Base-by-base conservation (phyloP, 2,888 invertebrate species). In the Margaritifera margaritifera region DNA sequence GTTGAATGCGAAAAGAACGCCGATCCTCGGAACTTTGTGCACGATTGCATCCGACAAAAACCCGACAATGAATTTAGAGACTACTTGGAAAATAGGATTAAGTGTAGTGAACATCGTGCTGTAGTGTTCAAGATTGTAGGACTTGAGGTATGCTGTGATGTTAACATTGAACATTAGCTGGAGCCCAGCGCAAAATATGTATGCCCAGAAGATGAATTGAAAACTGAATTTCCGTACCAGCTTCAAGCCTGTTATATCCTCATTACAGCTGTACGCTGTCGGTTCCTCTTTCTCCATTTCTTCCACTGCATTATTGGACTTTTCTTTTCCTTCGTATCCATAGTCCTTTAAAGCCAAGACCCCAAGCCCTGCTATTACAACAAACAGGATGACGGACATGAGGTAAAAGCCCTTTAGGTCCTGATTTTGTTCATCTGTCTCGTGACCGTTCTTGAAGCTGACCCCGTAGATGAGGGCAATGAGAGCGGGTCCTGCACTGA, bases 151-250 rank as follows among this genome's bases (percentile, higher is more conserved):
- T 2, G 78, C 75, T 15, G 78, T 77, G 20, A 80, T 75, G 62
- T 81, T 82, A 57, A 72, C 77, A 54, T 78, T 77, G 56, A 75
- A 81, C 72, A 80, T 80, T 3, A 81, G 72, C 67, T 82, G 81
- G 4, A 82, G 65, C 19, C 80, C 75, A 18, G 81, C 78, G 60
- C 79, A 81, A 50, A 80, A 71, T 50, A 79, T 75, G 58, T 74
- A 81, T 4, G 77, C 62, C 81, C 81, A 81, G 24, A 74, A 57
- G 27, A 82, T 68, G 55, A 75, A 80, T 52, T 81, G 81, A 66
- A 79, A 82, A 58, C 81, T 80, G 55, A 76, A 80, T 42, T 76
- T 55, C 18, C 70, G 69, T 6, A 80, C 54, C 57, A 82, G 67
- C 31, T 62, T 64, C 8, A 71, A 19, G 0, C 81, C 81, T 8